These are phyloP conservation scores for Pipistrellus nathusii DNA, from an alignment of 2,797 vertebrate genomes.

Conservation along the genomic window DNA sequence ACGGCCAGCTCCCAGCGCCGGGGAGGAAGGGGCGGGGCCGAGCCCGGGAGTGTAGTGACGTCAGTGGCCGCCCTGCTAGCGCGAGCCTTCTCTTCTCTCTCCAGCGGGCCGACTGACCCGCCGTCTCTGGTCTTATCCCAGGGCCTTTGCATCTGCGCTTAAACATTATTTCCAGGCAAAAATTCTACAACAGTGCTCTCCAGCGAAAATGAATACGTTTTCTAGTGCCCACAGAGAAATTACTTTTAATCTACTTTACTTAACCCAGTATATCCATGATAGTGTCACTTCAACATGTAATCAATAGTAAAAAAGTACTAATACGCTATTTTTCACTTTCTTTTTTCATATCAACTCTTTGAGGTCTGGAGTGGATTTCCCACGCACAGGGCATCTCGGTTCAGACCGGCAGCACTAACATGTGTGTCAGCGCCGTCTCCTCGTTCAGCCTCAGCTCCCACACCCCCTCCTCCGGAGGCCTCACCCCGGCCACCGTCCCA, in stretches of 20 bases:
- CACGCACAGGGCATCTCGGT: background rate
- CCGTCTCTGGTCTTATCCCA: background rate
- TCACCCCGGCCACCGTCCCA: background rate
- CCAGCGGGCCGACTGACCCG: background rate
- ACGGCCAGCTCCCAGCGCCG: conserved; percentile 61
- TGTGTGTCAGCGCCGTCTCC: background rate
- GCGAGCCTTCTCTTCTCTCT: background rate
- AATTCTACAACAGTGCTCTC: background rate
- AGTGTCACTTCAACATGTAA: background rate
- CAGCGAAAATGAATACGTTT: background rate
- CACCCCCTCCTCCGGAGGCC: background rate
- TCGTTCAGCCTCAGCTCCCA: background rate
- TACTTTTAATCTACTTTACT: background rate
- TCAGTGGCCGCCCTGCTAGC: background rate
- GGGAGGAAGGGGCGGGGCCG: background rate
- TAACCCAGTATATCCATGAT: background rate
- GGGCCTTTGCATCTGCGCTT: background rate
- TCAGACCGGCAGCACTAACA: background rate
- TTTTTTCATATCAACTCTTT: background rate
- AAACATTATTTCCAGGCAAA: background rate
- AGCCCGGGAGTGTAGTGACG: background rate
- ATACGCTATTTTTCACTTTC: background rate
- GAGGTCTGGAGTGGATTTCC: background rate
- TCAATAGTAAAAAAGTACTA: background rate
- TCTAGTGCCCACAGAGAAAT: background rate